phyloP scores from a whole-genome alignment of 1,140 invertebrate species.

The Bombus superbus region DNA sequence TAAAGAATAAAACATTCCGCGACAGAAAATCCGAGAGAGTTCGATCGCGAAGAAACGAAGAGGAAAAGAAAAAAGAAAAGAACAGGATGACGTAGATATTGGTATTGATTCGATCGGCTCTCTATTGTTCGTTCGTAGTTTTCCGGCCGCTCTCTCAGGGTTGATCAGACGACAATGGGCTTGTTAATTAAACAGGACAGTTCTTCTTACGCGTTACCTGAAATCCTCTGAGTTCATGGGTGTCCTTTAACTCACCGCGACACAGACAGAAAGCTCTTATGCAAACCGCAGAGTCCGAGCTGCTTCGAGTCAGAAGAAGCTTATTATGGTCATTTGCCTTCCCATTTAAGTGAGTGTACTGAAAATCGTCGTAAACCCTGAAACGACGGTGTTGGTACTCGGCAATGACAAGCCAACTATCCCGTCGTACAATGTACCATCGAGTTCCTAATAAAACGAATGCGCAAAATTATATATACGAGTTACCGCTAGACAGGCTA shows the following conservation, averaged over 20 bases:
- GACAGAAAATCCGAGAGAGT: neutral
- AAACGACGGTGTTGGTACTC: conserved; percentile 55
- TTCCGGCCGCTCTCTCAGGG: neutral
- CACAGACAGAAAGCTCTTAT: conserved; percentile 57
- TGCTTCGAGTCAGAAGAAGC: conserved; percentile 42
- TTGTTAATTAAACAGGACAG: conserved; percentile 63
- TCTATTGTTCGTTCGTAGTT: conserved; percentile 29
- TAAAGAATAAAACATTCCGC: neutral
- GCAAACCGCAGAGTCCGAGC: conserved; percentile 64
- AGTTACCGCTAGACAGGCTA: neutral
- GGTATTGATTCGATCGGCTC: conserved; percentile 27
- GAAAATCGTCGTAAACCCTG: conserved; percentile 65
- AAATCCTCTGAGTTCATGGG: conserved; percentile 53
- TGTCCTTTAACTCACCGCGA: conserved; percentile 61
- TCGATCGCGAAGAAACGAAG: neutral
- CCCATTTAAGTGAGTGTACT: conserved; percentile 52
- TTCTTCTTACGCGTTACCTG: conserved; percentile 58
- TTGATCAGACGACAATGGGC: conserved; percentile 39
- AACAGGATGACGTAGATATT: conserved; percentile 12
- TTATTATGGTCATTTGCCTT: conserved; percentile 64
- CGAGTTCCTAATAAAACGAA: conserved; percentile 56
- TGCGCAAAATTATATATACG: conserved; percentile 44
- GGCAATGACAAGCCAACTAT: conserved; percentile 46
- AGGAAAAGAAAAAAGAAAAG: neutral
- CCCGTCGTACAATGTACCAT: conserved; percentile 32